Base-by-base conservation (phyloP, 1,140 invertebrate species). In the Lordiphosa clarofinis region DNA sequence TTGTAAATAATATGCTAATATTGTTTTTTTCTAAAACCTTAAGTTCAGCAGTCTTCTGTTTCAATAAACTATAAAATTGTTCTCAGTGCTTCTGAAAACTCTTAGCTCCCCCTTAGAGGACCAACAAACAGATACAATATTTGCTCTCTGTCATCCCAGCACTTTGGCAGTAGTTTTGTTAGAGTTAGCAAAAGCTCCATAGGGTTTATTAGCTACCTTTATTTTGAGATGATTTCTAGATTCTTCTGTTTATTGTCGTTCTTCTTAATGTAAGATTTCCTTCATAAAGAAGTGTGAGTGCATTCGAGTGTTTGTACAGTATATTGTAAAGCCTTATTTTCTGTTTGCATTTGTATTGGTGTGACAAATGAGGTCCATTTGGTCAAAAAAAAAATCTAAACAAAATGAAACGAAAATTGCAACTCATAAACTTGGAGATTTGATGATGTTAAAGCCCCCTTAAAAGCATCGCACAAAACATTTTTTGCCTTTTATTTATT, bases 381-480 rank as follows among this genome's bases (percentile, higher is more conserved):
- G 21, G 4, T 24, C 21, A 24, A 24, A 24, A 24, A 5, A 24
- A 24, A 39, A 50, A 50, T 10, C 33, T 36, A 19, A 43, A 52
- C 47, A 33, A 37, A 48, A 37, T 21, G 42, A 46, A 36, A 24
- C 35, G 48, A 38, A 39, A 72, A 65, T 33, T 69, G 73, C 74
- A 78, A 65, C 74, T 78, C 74, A 73, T 79, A 79, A 79, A 79
- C 42, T 73, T 55, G 13, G 21, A 38, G 68, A 73, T 73, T 71
- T 60, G 48, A 64, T 60, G 48, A 60, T 46, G 55, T 38, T 59
- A 59, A 44, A 43, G 49, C 48, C 56, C 56, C 47, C 21, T 61
- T 37, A 57, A 68, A 56, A 53, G 50, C 55, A 28, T 24, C 21
- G 21, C 4, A 0, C 5, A n/a, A 50, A 56, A 38, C 31, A 15